Evolutionary conservation across 2,113 vertebrate genomes (phyloP), one percentile per base, ranked within the genome.

Genomic region (Apteryx mantelli): DNA sequence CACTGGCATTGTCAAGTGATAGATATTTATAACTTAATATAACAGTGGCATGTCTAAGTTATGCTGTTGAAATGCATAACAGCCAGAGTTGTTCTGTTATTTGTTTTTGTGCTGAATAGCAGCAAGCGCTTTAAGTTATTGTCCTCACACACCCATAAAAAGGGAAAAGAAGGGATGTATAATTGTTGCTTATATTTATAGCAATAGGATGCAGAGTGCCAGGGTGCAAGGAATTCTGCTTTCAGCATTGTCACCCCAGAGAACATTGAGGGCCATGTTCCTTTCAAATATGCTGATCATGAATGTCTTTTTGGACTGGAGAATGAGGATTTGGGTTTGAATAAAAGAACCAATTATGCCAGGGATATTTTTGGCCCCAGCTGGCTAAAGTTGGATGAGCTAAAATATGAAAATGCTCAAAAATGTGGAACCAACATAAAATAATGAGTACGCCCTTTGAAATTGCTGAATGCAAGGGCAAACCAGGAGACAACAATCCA

Each of bases 21-120:
- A 95, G 97, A 96, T 98, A 98, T 97, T 98, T 97, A 98, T 98
- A 98, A 98, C 98, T 98, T 98, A 97, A 96, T 95, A 69, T 79
- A 98, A 95, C 91, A 79, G 95, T 93, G 92, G 85, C 95, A 86
- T 56, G 86, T 93, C 88, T 92, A 93, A 97, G 76, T 96, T 97
- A 95, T 36, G 91, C 91, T 0, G 8, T 14, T 92, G 97, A 97
- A 97, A 98, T 97, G 90, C 90, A 98, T 97, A 97, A 91, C 89
- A 95, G 76, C 63, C 88, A 4, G 93, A 95, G 93, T 82, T 95
- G 91, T 91, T 95, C 97, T 95, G 85, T 90, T 97, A 92, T 95
- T 98, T 98, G 97, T 95, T 97, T 98, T 96, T 97, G 92, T 95
- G 97, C 97, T 97, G 98, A 98, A 97, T 79, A 97, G 82, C 94